Percentiles rank a stretch among this genome's conserved stretches.
These are phyloP conservation scores for Onychostoma macrolepis DNA, from an alignment of 2,113 vertebrate genomes.

Conservation along the genomic window DNA sequence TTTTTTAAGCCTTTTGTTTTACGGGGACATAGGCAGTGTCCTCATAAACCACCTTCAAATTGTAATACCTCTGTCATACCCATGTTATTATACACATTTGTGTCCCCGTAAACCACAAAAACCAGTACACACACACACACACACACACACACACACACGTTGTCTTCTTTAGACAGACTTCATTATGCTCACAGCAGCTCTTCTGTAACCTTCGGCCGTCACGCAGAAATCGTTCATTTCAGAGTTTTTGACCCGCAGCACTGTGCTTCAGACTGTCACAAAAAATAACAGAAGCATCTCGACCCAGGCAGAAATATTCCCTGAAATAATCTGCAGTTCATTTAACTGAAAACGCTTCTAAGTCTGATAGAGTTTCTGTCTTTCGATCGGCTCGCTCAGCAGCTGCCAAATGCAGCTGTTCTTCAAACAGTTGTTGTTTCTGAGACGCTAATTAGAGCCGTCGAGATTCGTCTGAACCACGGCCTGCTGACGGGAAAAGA, in stretches of 20 bases:
- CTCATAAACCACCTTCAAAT: too few species aligned
- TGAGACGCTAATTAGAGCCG: background rate
- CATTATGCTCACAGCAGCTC: background rate
- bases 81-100: too few species aligned
- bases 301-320: background rate
- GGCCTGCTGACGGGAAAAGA: background rate
- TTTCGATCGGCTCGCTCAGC: background rate
- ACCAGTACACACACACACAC: too few species aligned
- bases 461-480: background rate
- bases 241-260: background rate
- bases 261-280: background rate
- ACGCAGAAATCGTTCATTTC: background rate
- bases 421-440: background rate
- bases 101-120: too few species aligned
- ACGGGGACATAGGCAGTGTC: too few species aligned
- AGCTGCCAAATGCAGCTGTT: background rate
- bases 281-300: background rate
- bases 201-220: background rate
- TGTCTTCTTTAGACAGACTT: background rate
- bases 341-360: slow-evolving; percentile 17
- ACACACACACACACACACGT: background rate
- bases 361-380: background rate
- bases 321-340: background rate
- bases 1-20: too few species aligned
- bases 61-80: too few species aligned